A percentile compares a stretch with the other conserved stretches of the same genome.
Evolutionary conservation across 2,888 invertebrate species (phyloP).

Genomic region (Nebria brevicollis): DNA sequence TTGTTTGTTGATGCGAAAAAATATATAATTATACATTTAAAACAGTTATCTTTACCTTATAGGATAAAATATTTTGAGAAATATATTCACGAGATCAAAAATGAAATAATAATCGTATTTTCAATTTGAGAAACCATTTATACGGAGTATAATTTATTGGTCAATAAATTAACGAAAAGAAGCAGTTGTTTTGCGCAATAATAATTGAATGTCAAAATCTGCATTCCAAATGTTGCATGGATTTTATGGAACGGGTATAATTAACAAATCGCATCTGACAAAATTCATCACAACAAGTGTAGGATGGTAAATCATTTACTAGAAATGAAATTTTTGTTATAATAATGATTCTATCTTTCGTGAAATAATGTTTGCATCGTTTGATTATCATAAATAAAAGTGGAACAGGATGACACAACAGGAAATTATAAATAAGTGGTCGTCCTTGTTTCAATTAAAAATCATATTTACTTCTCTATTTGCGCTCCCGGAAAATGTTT

Average conservation of each 20-base stretch:
- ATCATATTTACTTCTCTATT: neutral
- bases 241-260: neutral
- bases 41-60: too few species aligned
- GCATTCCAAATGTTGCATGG: neutral
- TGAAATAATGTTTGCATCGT: neutral
- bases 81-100: too few species aligned
- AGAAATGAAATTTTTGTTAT: too few species aligned
- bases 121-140: neutral
- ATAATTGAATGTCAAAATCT: neutral
- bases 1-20: neutral
- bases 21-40: too few species aligned
- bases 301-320: neutral
- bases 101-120: neutral
- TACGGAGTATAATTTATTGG: neutral
- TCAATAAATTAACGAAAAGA: neutral
- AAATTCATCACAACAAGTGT: neutral
- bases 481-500: neutral
- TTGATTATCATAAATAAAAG: neutral
- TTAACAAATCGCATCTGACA: neutral
- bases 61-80: too few species aligned
- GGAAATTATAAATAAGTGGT: constrained; percentile 1
- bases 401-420: neutral
- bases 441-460: neutral
- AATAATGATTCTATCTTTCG: neutral
- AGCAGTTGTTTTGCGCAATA: neutral